Evolutionary conservation across 2,888 invertebrate genomes (phyloP), one percentile per base, ranked within the genome.

Genomic region (Thera obeliscata): DNA sequence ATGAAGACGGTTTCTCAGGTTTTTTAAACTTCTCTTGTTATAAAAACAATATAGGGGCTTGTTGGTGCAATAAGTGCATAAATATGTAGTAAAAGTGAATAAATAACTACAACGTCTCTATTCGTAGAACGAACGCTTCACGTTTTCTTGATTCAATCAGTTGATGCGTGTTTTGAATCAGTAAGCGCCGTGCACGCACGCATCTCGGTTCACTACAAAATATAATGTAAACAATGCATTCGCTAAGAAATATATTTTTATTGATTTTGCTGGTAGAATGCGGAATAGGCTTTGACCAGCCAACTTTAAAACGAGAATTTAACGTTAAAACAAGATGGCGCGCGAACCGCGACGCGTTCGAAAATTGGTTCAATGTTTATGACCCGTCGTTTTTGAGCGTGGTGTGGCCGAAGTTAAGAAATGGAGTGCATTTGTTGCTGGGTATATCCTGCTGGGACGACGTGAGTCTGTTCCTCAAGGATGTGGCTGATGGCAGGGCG

Each of bases 391-490:
- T 91, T 77, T 75, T 94, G 78, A 85, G 91, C 11, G 74, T 86
- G 35, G 90, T 93, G 67, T 94, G 94, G 94, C 92, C 94, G 68
- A 89, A 91, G 76, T 86, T 90, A 66, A 81, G 83, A 58, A 88
- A 90, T 70, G 87, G 87, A 61, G 83, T 87, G 67, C 91, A 93
- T 78, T 79, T 94, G 71, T 81, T 83, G 66, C 73, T 94, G 59
- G 87, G 87, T n/a, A 72, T 78, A 9, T 72, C 77, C 7, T 95
- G 95, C 79, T 91, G 90, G 84, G 83, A 86, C 1, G 92, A 94
- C 70, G 74, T 94, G 66, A 86, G 86, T 50, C 78, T 85, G 67
- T 90, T 93, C 74, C 88, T 91, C 69, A 86, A 77, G 71, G 94
- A 93, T 66, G 78, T 94, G 69, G 77, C 83, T 0, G 88, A 85